phyloP scores from a whole-genome alignment of 2,113 vertebrate genomes.

The Chionodraco myersi region DNA sequence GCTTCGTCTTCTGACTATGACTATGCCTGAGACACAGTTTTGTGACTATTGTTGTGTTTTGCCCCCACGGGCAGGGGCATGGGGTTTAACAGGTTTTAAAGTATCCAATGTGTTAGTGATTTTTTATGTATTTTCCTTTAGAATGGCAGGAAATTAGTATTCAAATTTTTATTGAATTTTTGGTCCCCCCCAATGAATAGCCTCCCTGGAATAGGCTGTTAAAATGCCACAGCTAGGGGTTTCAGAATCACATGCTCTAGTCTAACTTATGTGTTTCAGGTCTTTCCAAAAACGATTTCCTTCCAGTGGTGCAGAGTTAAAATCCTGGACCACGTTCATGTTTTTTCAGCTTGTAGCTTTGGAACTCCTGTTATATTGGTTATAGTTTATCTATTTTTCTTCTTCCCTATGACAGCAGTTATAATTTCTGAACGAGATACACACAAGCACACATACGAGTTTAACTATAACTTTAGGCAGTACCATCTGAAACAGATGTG shows the following conservation, averaged over 20 bases:
- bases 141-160: too few relatives aligned
- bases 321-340: slow-evolving; percentile 14
- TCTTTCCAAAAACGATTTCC: slow-evolving; percentile 21
- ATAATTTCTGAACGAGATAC: slow-evolving; percentile 36
- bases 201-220: not conserved
- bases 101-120: too few relatives aligned
- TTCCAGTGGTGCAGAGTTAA: not conserved
- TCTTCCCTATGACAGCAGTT: slow-evolving; percentile 18
- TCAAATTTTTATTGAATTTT: too few relatives aligned
- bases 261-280: slow-evolving; percentile 1
- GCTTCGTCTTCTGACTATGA: too few relatives aligned
- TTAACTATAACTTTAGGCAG: slow-evolving; percentile 22
- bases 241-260: not conserved
- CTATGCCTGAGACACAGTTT: too few relatives aligned
- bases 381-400: slow-evolving; percentile 35
- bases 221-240: slow-evolving; percentile 12
- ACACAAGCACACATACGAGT: slow-evolving; percentile 4
- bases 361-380: not conserved
- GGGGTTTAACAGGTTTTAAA: too few relatives aligned
- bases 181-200: too few relatives aligned
- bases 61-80: too few relatives aligned
- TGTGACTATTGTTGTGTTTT: too few relatives aligned
- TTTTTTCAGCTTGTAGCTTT: slow-evolving; percentile 26
- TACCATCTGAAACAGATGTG: slow-evolving; percentile 66
- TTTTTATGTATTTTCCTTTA: too few relatives aligned